Evolutionary conservation across 2,113 vertebrate genomes (phyloP), one percentile per base, ranked within the genome.

Genomic region (Callipepla squamata): DNA sequence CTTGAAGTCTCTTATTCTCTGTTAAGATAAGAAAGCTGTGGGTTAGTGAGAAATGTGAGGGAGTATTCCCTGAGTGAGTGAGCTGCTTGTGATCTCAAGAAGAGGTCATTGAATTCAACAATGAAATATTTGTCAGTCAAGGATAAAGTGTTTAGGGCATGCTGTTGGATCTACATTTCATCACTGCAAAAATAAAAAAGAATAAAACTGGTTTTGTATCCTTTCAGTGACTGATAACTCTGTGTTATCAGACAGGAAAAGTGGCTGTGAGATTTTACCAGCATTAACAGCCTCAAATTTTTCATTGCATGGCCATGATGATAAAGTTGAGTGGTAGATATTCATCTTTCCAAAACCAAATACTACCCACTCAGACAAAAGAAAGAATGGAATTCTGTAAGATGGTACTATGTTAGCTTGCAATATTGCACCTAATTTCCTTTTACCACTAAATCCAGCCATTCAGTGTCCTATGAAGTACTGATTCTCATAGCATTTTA

Each of bases 371-470:
- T 89, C 69, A 86, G 82, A n/a, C 19, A 10, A 51, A 74, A 36
- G 15, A 89, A 22, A 51, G 18, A 89, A 92, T 83, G 66, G 34
- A 55, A 91, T 93, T 91, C 90, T 93, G 57, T 50, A 62, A 85
- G 80, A 32, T 15, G n/a, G 32, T 53, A 42, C 38, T 81, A 4
- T 30, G 48, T 75, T 36, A 72, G 36, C 32, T 86, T 0, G 0
- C 1, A 1, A 11, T 75, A n/a, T 65, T 63, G 65, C 55, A 77
- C 25, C 40, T 62, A 77, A 34, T 22, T 76, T 17, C 45, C 2
- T 4, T 19, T 30, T 62, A 22, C 16, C 21, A 19, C 57, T 78
- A 67, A 72, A 84, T 81, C 25, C 73, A 61, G n/a, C n/a, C n/a
- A 18, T 32, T 26, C 45, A 28, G 61, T 45, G 28, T 38, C 12